Evolutionary conservation across 2,797 vertebrate species (phyloP).

Genomic region (Sebastes iracundus): DNA sequence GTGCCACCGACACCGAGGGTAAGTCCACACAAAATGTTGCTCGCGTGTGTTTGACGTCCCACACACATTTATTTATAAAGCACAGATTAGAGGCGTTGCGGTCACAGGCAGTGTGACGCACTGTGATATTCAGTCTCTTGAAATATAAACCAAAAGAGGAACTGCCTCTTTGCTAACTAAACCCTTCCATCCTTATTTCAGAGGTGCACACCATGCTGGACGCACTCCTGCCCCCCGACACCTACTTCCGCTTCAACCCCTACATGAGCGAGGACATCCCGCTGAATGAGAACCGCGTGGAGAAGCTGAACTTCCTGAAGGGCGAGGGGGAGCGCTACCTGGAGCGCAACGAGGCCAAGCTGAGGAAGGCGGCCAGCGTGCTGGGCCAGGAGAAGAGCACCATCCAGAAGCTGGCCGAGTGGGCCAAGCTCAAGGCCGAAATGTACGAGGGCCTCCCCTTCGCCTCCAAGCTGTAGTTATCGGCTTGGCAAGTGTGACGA

Average conservation of each 20-base stretch:
- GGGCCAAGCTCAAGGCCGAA: slow-evolving; percentile 90
- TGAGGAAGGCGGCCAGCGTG: slow-evolving; percentile 89
- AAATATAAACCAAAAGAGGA: background rate
- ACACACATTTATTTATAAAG: slow-evolving; percentile 9
- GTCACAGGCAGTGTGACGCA: background rate
- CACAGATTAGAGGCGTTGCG: background rate
- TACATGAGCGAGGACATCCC: slow-evolving; percentile 93
- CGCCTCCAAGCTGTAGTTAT: slow-evolving; percentile 78
- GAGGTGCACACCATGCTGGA: slow-evolving; percentile 98
- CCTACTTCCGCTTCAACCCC: slow-evolving; percentile 97
- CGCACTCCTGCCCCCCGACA: slow-evolving; percentile 90
- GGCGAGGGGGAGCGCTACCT: slow-evolving; percentile 90
- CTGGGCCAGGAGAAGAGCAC: slow-evolving; percentile 88
- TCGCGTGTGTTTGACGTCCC: background rate
- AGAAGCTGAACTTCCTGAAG: slow-evolving; percentile 91
- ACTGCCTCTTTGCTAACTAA: background rate
- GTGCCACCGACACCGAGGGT: slow-evolving; percentile 98
- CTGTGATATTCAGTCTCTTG: background rate
- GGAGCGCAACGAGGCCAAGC: slow-evolving; percentile 92
- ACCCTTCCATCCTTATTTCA: slow-evolving; percentile 58
- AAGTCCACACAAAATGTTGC: slow-evolving; percentile 35
- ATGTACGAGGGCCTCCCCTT: slow-evolving; percentile 94
- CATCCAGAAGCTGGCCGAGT: slow-evolving; percentile 91
- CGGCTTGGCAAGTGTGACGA: background rate
- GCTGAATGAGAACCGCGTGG: slow-evolving; percentile 91